Evolutionary conservation across 2,113 vertebrate genomes (phyloP).

Genomic region (Hypanus sabinus): DNA sequence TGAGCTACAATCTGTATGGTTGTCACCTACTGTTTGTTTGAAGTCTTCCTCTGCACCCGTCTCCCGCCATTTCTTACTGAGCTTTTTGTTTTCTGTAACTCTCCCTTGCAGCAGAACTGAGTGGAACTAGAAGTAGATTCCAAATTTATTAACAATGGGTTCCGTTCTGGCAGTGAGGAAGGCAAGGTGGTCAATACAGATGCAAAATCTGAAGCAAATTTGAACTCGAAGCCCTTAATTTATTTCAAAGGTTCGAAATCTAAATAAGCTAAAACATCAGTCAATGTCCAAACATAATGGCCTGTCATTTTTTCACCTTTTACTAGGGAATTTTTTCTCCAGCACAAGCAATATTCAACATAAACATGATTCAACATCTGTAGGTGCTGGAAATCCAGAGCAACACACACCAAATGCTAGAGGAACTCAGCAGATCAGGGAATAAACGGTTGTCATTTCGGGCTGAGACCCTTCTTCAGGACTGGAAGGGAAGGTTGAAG

Average conservation of each 20-base stretch:
- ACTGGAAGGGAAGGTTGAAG: no score
- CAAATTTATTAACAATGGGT: not conserved
- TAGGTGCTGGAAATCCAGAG: no score
- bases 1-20: not conserved
- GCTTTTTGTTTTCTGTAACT: not conserved
- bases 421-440: no score
- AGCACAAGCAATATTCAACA: no score
- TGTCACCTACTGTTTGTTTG: slow-evolving; percentile 12
- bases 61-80: not conserved
- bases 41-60: not conserved
- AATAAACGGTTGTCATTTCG: no score
- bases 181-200: not conserved
- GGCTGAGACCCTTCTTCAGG: no score
- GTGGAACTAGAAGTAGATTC: not conserved
- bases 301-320: not conserved
- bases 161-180: not conserved
- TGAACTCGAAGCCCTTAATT: not conserved
- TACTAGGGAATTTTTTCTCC: not conserved
- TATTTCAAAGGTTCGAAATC: not conserved
- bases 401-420: no score
- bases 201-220: not conserved
- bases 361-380: no score
- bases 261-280: not conserved
- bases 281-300: not conserved
- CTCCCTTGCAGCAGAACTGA: no score